Base-by-base conservation (phyloP, 64 coral and sea anemone species). In the Stichodactyla helianthus region DNA sequence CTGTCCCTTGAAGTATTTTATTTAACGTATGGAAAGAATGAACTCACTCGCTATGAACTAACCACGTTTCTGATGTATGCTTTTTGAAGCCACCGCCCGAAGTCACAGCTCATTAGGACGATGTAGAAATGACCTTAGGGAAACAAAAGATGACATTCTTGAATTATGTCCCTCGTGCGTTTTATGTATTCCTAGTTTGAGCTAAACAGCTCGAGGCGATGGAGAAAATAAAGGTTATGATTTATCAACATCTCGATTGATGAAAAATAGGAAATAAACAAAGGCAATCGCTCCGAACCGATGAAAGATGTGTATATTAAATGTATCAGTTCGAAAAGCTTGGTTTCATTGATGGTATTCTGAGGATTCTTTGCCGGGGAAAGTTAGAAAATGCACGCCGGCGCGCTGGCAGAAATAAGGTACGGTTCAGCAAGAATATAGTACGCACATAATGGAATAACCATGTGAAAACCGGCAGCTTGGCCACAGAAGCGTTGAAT, bases 31-130 rank as follows among this genome's bases (percentile, higher is more conserved):
- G 25, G 27, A 27, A 74, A 74, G 68, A 28, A 13, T 31, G 68
- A 74, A 27, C 10, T 74, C 68, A 23, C 23, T 74, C 1, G 23
- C 7, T 74, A 7, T 9, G 23, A 74, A 74, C n/a, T 8, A 74
- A 74, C 68, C 22, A 74, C 68, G 68, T 74, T 74, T 74, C 68
- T 74, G n/a, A 10, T 74, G 68, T 74, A 31, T 74, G 68, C 68
- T 11, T 74, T 74, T 74, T 74, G 68, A 74, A 74, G 22, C 68
- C 11, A 74, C 68, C n/a, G 68, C 68, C 23, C 5, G 23, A 31
- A 74, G 25, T 4, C 68, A 74, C 12, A 74, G 68, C 26, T 74
- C 7, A 74, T 74, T 23, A 31, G 68, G 6, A n/a, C n/a, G n/a
- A 74, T 58, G 55, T 9, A 31, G 68, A 23, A 31, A 8, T 74